phyloP scores from a whole-genome alignment of 2,113 vertebrate species.

The Varanus komodoensis region DNA sequence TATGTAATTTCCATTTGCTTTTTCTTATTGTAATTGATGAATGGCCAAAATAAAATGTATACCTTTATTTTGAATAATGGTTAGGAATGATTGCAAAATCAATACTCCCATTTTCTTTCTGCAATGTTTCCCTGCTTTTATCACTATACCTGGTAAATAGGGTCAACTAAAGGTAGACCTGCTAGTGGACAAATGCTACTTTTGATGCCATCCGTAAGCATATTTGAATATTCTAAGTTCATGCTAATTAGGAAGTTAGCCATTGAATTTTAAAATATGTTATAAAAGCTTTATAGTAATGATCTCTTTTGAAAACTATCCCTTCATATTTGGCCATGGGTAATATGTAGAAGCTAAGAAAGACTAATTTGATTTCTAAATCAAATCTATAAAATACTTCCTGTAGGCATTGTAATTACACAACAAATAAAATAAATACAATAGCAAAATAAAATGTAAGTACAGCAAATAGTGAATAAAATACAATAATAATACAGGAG shows the following conservation, averaged over 20 bases:
- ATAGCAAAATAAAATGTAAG: too few species aligned
- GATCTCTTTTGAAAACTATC: not conserved
- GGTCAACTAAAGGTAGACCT: slow-evolving; percentile 62
- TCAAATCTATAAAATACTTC: too few species aligned
- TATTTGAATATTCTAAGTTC: not conserved
- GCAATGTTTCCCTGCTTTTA: slow-evolving; percentile 66
- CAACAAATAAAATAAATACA: too few species aligned
- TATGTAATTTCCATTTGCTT: slow-evolving; percentile 65
- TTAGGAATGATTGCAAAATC: slow-evolving; percentile 73
- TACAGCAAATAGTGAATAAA: too few species aligned
- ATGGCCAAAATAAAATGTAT: slow-evolving; percentile 63
- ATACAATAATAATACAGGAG: too few species aligned
- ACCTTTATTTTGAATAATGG: slow-evolving; percentile 47
- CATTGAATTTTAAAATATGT: not conserved
- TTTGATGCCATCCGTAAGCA: slow-evolving; percentile 38
- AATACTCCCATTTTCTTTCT: slow-evolving; percentile 64
- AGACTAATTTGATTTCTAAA: not conserved
- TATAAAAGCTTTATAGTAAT: not conserved
- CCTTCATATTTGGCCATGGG: not conserved
- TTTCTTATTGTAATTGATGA: slow-evolving; percentile 68
- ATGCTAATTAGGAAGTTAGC: not conserved
- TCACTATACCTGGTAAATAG: slow-evolving; percentile 72
- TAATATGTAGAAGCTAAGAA: not conserved
- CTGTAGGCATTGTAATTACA: too few species aligned
- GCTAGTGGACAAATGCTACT: slow-evolving; percentile 76